Base-by-base conservation (phyloP, 2,888 invertebrate genomes). In the Lasioglossum vierecki region DNA sequence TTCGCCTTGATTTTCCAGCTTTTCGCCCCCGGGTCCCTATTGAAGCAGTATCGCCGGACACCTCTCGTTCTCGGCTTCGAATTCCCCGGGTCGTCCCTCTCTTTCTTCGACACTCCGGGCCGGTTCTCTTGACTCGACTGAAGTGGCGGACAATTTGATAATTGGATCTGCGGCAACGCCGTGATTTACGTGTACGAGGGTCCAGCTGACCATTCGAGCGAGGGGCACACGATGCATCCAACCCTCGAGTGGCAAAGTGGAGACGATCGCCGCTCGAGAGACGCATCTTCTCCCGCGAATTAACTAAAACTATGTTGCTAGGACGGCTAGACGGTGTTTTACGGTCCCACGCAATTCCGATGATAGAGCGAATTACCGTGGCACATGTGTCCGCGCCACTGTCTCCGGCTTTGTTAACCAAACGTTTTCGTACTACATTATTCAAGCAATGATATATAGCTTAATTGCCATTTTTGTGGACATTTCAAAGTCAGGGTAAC, bases 101-200 rank as follows among this genome's bases (percentile, higher is more conserved):
- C 86, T 82, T 77, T 79, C 88, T 57, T 68, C 46, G 76, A 73
- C 71, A 35, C 80, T 81, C 73, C 26, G 49, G 57, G 46, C 30
- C 68, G 78, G 82, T 82, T 86, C 88, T 85, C 87, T 87, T 82
- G 84, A 84, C 90, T 88, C 85, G 90, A 76, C 88, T 91, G 86
- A 90, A 91, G 90, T 88, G 92, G 88, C 88, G 94, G 93, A 93
- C 94, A 93, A 94, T 94, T 94, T 94, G 94, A 93, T 94, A 94
- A 94, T 94, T 94, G 94, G 93, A 94, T 94, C 92, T 92, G 92
- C 89, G 93, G 93, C 91, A 90, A 86, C 84, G 89, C 89, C 89
- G 91, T 94, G 94, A 94, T 94, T 94, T 94, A 94, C 92, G 92
- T 91, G 88, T 83, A 80, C 84, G 86, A 92, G 93, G 92, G 93